Conservation (phyloP, 2,888 invertebrate species). For the Fissipunctia ypsillon region DNA sequence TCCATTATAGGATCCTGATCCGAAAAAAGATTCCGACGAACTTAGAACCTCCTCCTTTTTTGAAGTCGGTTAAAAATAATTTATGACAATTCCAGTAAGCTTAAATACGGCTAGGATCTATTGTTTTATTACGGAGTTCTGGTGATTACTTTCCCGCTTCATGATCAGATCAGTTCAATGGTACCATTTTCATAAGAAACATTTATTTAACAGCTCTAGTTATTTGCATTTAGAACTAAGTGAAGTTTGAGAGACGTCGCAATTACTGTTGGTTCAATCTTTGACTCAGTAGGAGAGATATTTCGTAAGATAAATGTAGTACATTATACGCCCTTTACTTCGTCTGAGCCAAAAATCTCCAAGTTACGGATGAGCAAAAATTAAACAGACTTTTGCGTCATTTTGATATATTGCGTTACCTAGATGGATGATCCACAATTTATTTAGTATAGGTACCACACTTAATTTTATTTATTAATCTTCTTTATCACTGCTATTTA, state of each 20-base stretch:
- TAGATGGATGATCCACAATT: constrained; percentile 17
- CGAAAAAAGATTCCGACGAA: too few species aligned
- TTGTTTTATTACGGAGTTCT: too few species aligned
- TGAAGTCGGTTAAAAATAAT: too few species aligned
- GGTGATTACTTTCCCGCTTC: too few species aligned
- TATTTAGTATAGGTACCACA: constrained; percentile 8
- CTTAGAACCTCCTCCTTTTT: too few species aligned
- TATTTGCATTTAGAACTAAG: constrained; percentile 22
- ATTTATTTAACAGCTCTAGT: too few species aligned
- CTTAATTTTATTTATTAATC: constrained; percentile 25
- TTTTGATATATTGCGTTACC: neutral
- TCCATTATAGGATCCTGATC: too few species aligned
- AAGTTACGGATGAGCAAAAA: neutral
- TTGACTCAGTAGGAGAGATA: neutral
- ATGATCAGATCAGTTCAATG: too few species aligned
- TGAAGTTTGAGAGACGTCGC: neutral
- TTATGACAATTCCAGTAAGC: too few species aligned
- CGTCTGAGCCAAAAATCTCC: neutral
- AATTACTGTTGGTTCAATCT: neutral
- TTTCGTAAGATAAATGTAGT: neutral
- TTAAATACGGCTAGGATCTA: too few species aligned
- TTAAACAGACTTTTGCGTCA: neutral
- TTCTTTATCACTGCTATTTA: neutral
- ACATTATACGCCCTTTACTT: neutral
- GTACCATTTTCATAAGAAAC: too few species aligned